Conservation (phyloP, 2,797 vertebrate genomes). For the Lophotriccus pileatus region DNA sequence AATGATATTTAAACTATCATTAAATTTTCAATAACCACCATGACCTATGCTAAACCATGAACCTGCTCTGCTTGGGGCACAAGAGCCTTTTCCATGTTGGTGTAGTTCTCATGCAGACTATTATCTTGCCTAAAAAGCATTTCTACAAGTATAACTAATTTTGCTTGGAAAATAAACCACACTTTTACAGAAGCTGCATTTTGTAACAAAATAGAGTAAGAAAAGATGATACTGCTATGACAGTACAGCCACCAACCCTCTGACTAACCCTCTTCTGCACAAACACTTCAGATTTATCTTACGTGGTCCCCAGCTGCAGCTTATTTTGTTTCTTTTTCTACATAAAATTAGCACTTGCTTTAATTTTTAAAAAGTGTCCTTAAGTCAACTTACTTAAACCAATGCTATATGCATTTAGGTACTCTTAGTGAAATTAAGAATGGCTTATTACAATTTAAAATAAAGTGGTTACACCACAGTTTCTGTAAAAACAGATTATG, state of each 20-base stretch:
- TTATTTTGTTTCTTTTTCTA: not conserved
- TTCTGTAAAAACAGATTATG: not conserved
- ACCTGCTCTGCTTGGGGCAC: not conserved
- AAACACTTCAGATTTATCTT: not conserved
- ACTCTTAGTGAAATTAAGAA: not conserved
- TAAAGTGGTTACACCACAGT: not conserved
- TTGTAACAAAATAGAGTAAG: not conserved
- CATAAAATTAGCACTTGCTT: not conserved
- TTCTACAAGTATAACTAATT: not conserved
- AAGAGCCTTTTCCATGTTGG: not conserved
- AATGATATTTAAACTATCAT: not conserved
- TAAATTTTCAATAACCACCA: not conserved
- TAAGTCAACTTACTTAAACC: not conserved
- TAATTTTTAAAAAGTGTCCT: not conserved
- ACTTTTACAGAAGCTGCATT: not conserved
- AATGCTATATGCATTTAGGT: not conserved
- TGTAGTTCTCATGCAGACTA: not conserved
- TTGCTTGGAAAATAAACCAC: not conserved
- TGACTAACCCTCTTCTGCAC: not conserved
- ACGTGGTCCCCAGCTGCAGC: not conserved
- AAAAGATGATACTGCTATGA: not conserved
- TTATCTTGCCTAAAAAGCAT: not conserved
- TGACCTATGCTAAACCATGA: not conserved
- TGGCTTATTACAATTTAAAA: not conserved
- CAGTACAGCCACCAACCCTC: not conserved